Conservation (phyloP, 2,797 vertebrate species). For the Ceryle rudis region DNA sequence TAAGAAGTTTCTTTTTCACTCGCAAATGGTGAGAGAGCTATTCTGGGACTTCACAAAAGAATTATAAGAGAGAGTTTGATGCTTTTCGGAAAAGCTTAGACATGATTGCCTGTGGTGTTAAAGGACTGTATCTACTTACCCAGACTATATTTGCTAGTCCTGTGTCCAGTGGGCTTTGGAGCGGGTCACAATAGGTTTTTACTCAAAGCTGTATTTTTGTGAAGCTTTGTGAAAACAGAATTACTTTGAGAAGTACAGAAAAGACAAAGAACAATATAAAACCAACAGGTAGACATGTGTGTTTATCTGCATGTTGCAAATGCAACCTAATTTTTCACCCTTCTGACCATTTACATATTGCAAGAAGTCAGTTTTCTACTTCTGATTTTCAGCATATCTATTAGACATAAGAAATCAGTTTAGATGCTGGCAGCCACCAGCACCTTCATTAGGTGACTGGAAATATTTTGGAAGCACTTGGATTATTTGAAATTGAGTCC, state of each 20-base stretch:
- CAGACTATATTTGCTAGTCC: not conserved
- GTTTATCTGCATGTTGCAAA: not conserved
- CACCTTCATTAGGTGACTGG: not conserved
- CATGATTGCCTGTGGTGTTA: not conserved
- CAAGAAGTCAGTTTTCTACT: not conserved
- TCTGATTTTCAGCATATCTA: not conserved
- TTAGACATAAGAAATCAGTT: not conserved
- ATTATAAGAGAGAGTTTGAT: not conserved
- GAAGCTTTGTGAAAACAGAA: not conserved
- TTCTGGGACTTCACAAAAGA: not conserved
- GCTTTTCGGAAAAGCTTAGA: not conserved
- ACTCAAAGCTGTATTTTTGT: not conserved
- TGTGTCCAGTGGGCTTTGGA: not conserved
- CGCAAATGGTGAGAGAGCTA: not conserved
- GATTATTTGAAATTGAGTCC: not conserved
- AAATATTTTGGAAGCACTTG: not conserved
- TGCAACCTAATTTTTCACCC: not conserved
- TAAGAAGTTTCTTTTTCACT: not conserved
- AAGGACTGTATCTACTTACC: not conserved
- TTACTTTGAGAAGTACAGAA: not conserved
- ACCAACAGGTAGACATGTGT: not conserved
- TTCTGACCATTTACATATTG: not conserved
- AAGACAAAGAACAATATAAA: not conserved
- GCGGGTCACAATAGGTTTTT: not conserved
- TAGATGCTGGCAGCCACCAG: not conserved